These are phyloP conservation scores for Pollenia labialis DNA, from an alignment of 2,888 invertebrate genomes.

Conservation along the genomic window DNA sequence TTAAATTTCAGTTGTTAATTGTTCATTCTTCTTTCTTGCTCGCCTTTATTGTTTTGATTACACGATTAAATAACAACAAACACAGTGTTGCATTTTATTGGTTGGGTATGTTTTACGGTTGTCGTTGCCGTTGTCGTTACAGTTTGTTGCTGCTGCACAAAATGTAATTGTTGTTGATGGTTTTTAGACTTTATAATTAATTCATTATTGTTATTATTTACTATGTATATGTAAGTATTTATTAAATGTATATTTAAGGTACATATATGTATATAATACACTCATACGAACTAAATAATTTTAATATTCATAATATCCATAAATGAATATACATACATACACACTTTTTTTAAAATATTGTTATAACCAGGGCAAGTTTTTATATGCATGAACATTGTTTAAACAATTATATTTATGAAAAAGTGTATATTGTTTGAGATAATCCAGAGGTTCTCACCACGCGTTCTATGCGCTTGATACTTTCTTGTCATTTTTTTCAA, in stretches of 20 bases:
- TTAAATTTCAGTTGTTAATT: constrained; percentile 44
- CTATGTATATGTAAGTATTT: not conserved
- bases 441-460: too few relatives aligned
- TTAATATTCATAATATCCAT: too few relatives aligned
- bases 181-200: constrained; percentile 49
- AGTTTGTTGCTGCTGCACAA: not conserved
- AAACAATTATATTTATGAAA: too few relatives aligned
- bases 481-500: too few relatives aligned
- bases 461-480: too few relatives aligned
- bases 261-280: too few relatives aligned
- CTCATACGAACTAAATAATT: not conserved
- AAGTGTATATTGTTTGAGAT: too few relatives aligned
- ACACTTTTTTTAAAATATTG: too few relatives aligned
- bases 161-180: not conserved
- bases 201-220: constrained; percentile 51
- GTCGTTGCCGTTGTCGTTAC: constrained; percentile 33
- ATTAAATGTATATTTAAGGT: not conserved
- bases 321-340: too few relatives aligned
- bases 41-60: constrained; percentile 3
- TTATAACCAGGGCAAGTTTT: too few relatives aligned
- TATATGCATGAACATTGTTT: too few relatives aligned
- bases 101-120: not conserved
- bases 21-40: not conserved
- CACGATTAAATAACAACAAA: not conserved
- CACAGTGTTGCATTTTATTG: constrained; percentile 32